Percentiles rank a stretch among this genome's conserved stretches.
Evolutionary conservation across 2,888 invertebrate species (phyloP).

Genomic region (Spodoptera picta): DNA sequence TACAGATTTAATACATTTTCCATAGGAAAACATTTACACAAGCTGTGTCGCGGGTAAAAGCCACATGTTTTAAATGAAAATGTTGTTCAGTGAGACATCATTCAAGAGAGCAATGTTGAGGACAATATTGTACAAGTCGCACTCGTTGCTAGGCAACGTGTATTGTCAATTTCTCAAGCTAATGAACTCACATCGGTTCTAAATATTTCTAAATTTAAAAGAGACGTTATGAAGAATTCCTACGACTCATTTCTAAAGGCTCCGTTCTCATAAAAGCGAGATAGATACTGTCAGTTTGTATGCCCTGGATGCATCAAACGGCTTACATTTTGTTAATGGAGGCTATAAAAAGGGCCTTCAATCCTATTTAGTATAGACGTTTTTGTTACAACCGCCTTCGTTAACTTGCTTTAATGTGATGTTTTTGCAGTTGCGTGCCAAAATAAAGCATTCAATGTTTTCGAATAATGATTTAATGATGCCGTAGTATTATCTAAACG

Average conservation of each 20-base stretch:
- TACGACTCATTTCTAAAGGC: conserved; percentile 11
- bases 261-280: conserved; percentile 10
- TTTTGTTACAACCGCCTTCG: conserved; percentile 41
- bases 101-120: neutral
- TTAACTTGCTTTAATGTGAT: conserved; percentile 42
- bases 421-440: conserved; percentile 1
- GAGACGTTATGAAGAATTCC: conserved; percentile 35
- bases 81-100: too few relatives aligned
- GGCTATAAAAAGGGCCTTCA: conserved; percentile 54
- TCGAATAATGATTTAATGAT: too few relatives aligned
- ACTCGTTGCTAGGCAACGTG: neutral
- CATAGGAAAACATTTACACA: too few relatives aligned
- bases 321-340: conserved; percentile 57
- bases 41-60: too few relatives aligned
- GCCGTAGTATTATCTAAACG: too few relatives aligned
- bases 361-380: conserved; percentile 28
- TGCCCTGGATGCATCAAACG: conserved; percentile 46
- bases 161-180: neutral
- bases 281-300: conserved; percentile 21
- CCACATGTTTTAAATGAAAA: too few relatives aligned
- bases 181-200: conserved; percentile 8
- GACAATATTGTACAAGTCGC: neutral
- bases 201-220: conserved; percentile 10
- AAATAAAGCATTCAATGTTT: too few relatives aligned
- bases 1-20: too few relatives aligned